phyloP scores from a whole-genome alignment of 2,797 vertebrate species.

The Pangasius macronema region DNA sequence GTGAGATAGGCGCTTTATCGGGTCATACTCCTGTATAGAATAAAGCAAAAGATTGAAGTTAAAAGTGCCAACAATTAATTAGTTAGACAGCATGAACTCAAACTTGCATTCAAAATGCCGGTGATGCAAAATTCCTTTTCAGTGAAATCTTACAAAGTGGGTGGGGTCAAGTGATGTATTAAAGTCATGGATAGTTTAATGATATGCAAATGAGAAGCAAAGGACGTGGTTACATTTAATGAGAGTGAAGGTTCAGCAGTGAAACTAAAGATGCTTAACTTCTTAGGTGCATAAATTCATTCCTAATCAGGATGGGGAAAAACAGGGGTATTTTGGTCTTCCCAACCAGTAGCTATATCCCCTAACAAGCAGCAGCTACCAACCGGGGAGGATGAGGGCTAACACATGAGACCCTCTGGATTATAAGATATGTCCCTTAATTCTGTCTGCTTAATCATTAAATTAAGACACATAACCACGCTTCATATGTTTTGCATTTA shows the following conservation, averaged over 20 bases:
- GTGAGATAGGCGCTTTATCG: conserved; percentile 40
- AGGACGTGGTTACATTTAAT: neutral
- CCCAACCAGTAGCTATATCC: neutral
- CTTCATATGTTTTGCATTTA: neutral
- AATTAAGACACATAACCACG: neutral
- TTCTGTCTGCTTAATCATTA: neutral
- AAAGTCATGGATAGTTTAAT: neutral
- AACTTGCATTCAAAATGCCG: neutral
- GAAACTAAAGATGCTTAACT: neutral
- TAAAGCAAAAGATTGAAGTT: neutral
- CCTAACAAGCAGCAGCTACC: neutral
- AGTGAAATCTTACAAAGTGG: neutral
- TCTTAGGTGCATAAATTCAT: neutral
- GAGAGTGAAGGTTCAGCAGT: neutral
- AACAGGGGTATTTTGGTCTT: neutral
- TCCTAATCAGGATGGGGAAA: neutral
- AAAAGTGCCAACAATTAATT: neutral
- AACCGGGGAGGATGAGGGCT: neutral
- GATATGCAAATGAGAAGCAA: neutral
- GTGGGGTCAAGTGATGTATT: neutral
- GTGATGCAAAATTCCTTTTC: neutral
- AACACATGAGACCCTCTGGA: neutral
- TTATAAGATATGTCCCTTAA: neutral
- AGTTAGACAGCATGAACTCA: neutral
- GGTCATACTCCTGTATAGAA: conserved; percentile 49